A percentile compares a stretch with the other conserved stretches of the same genome.
Conservation (phyloP, 2,113 vertebrate genomes). For the Aptenodytes forsteri region DNA sequence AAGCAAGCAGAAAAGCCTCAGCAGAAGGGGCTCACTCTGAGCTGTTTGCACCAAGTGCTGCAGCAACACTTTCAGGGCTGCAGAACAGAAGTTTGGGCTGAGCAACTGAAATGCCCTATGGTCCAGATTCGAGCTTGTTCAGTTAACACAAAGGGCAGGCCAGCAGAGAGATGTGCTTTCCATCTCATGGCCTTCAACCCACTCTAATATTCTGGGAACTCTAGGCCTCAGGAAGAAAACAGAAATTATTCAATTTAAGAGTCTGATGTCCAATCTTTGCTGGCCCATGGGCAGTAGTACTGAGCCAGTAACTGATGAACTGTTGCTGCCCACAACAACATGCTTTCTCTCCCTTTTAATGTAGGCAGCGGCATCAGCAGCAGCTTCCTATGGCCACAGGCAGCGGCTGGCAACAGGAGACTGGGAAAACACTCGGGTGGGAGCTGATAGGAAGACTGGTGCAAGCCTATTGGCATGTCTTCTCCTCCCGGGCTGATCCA, state of each 20-base stretch:
- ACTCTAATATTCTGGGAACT: neutral
- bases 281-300: neutral
- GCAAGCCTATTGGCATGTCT: neutral
- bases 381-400: neutral
- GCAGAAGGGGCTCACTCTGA: neutral
- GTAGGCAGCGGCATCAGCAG: neutral
- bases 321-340: neutral
- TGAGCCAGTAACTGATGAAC: neutral
- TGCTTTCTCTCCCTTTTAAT: neutral
- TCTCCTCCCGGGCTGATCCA: neutral
- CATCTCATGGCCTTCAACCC: neutral
- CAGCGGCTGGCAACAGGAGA: neutral
- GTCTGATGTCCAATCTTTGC: neutral
- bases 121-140: neutral
- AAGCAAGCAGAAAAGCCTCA: neutral
- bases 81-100: neutral
- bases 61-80: neutral
- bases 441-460: neutral
- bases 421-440: neutral
- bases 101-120: neutral
- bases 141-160: neutral
- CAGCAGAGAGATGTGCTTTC: neutral
- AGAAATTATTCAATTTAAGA: neutral
- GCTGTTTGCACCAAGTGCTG: neutral
- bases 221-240: neutral